These are phyloP conservation scores for Pangasius krempfi DNA, from an alignment of 2,797 vertebrate species.

Conservation along the genomic window DNA sequence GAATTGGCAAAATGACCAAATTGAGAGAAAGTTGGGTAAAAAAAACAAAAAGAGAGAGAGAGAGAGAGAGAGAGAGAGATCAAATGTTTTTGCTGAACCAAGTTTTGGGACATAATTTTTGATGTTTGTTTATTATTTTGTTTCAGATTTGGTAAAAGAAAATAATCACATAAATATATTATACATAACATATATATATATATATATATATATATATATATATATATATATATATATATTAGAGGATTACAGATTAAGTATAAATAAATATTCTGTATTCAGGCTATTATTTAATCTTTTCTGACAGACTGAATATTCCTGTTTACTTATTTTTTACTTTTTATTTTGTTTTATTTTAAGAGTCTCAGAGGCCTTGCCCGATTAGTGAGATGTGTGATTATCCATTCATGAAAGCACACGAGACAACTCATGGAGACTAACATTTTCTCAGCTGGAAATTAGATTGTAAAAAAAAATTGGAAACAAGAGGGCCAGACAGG, in stretches of 20 bases:
- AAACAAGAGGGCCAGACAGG: conserved; percentile 31
- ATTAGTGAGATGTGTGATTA: conserved; percentile 31
- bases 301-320: neutral
- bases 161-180: neutral
- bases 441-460: conserved; percentile 37
- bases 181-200: too few species aligned
- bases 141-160: neutral
- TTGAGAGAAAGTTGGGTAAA: neutral
- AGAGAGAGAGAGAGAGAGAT: neutral
- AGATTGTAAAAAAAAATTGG: conserved; percentile 30
- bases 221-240: neutral
- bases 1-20: neutral
- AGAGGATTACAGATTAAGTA: neutral
- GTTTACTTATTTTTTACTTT: neutral
- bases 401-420: conserved; percentile 17
- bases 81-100: neutral
- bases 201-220: too few species aligned
- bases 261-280: neutral
- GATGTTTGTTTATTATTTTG: neutral
- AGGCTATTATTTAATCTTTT: neutral
- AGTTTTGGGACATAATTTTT: neutral
- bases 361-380: neutral
- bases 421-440: neutral
- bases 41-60: neutral
- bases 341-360: neutral